Base-by-base conservation (phyloP, 1,140 invertebrate species). In the Aleiodes sp. region DNA sequence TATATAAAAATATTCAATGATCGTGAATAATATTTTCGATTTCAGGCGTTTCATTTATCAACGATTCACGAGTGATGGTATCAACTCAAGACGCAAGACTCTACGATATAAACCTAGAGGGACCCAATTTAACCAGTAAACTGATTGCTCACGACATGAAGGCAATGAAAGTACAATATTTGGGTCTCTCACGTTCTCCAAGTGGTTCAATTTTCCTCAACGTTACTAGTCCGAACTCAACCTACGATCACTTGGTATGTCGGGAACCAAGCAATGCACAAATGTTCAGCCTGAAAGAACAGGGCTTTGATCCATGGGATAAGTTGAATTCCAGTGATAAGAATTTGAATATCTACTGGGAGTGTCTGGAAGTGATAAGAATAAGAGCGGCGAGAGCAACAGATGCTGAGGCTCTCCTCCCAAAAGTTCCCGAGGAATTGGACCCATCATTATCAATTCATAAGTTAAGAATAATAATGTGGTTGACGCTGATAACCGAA, bases 321-420 rank as follows among this genome's bases (percentile, higher is more conserved):
- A 71, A 79, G 65, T 65, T 84, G 28, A 68, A 77, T 4, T 71
- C 77, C n/a, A 76, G 73, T 52, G 8, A 28, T 56, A 21, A n/a
- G 46, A 65, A 73, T 2, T 41, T 78, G 10, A 66, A 56, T 19
- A 65, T 70, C 4, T 65, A 78, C 19, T 86, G 85, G 85, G 84
- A 86, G 35, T 84, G 79, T 68, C 65, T 86, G 14, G 83, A 85
- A 73, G 33, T 79, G 2, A 68, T 86, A 1, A 75, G 84, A 56
- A 71, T 85, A 0, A 83, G 78, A 72, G 75, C 78, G 12, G 60
- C 74, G 0, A 81, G 78, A 29, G 59, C 75, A 10, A 14, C 24
- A 1, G 71, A 76, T 6, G 62, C 73, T 1, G 35, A 21, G 10
- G n/a, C 60, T 26, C 12, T 70, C 10, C 41, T 83, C 7, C 56